Evolutionary conservation across 2,888 invertebrate species (phyloP).

Genomic region (Sinodicranocentrus sp.): DNA sequence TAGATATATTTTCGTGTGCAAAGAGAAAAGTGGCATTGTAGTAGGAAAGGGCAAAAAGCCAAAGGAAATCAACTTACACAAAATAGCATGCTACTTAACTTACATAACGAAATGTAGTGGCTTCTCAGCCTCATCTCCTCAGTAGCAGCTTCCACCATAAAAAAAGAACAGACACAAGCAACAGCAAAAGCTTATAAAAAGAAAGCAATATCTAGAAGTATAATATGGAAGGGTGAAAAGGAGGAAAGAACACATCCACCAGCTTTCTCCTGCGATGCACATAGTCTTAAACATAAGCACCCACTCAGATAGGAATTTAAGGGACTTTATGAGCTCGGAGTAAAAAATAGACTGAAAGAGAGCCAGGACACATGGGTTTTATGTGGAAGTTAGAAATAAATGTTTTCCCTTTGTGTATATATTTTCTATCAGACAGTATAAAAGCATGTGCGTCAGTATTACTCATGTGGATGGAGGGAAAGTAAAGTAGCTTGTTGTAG

Average conservation of each 20-base stretch:
- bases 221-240: too few species aligned
- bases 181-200: not conserved
- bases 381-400: conserved; percentile 44
- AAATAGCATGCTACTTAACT: conserved; percentile 48
- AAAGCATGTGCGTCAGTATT: conserved; percentile 20
- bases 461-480: conserved; percentile 46
- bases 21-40: too few species aligned
- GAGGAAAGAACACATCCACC: not conserved
- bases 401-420: conserved; percentile 6
- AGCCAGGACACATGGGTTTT: conserved; percentile 54
- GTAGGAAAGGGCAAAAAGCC: conserved; percentile 58
- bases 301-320: conserved; percentile 44
- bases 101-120: not conserved
- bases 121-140: conserved; percentile 14
- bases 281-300: conserved; percentile 28
- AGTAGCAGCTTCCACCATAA: not conserved
- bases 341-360: conserved; percentile 10
- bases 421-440: not conserved
- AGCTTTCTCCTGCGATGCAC: not conserved
- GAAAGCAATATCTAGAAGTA: too few species aligned
- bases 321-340: conserved; percentile 50
- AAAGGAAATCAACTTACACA: conserved; percentile 58
- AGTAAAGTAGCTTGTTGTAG: conserved; percentile 53
- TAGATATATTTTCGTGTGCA: too few species aligned
- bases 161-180: not conserved